Percentiles rank a stretch among this genome's conserved stretches.
phyloP scores from a whole-genome alignment of 1,140 invertebrate genomes.

The Drosophila quadrilineata region DNA sequence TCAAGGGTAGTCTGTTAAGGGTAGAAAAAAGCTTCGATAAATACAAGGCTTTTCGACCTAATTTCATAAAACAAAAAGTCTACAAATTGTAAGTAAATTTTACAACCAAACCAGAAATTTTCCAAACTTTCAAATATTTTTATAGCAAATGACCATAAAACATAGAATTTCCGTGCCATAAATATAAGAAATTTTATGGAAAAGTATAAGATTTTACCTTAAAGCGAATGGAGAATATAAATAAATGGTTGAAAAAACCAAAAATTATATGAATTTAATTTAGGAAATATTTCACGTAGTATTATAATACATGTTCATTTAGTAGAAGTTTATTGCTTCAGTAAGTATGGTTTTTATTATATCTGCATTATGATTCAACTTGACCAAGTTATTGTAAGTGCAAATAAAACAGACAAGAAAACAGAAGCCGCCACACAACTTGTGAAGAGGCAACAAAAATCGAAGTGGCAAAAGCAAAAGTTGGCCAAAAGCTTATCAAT shows the following conservation, averaged over 20 bases:
- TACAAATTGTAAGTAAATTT: conserved; percentile 1
- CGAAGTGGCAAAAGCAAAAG: conserved; percentile 31
- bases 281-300: no score
- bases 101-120: no score
- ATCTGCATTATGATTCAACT: background rate
- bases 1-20: background rate
- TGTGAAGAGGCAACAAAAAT: background rate
- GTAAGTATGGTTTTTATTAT: background rate
- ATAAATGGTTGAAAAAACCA: background rate
- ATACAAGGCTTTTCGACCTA: conserved; percentile 16
- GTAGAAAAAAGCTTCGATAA: background rate
- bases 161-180: conserved; percentile 7
- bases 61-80: no score
- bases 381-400: conserved; percentile 14
- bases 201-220: background rate
- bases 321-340: no score
- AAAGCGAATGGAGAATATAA: no score
- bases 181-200: background rate
- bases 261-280: no score
- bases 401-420: conserved; percentile 3
- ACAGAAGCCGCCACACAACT: conserved; percentile 7
- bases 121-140: no score
- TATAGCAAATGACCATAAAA: background rate
- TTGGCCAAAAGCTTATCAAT: conserved; percentile 52
- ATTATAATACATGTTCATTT: no score